phyloP scores from a whole-genome alignment of 2,888 invertebrate genomes.

The Aphrophora alni region DNA sequence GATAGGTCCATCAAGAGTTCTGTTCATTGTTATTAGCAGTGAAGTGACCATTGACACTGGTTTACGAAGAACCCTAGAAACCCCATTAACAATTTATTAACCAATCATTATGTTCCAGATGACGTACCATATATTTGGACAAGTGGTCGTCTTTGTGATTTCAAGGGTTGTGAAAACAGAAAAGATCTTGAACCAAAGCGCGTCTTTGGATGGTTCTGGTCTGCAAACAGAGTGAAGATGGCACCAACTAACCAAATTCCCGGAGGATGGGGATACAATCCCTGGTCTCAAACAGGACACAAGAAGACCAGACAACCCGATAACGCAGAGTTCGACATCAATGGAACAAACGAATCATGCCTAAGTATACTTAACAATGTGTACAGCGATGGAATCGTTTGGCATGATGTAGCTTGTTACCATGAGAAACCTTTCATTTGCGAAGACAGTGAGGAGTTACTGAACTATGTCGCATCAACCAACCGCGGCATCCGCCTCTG shows the following conservation, averaged over 20 bases:
- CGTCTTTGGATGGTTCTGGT: slow-evolving; percentile 92
- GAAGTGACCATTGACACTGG: too few species aligned
- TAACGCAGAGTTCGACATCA: slow-evolving; percentile 90
- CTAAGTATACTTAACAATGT: slow-evolving; percentile 89
- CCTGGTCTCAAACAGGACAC: slow-evolving; percentile 91
- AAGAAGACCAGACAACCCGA: slow-evolving; percentile 88
- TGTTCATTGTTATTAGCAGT: too few species aligned
- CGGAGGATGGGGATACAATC: slow-evolving; percentile 80
- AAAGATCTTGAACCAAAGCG: slow-evolving; percentile 86
- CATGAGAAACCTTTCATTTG: slow-evolving; percentile 92
- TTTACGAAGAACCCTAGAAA: too few species aligned
- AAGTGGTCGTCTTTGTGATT: slow-evolving; percentile 89
- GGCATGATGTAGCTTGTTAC: slow-evolving; percentile 94
- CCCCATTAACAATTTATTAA: neutral
- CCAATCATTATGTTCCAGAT: slow-evolving; percentile 60
- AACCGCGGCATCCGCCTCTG: slow-evolving; percentile 83
- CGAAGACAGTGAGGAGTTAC: slow-evolving; percentile 87
- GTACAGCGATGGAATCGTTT: slow-evolving; percentile 91
- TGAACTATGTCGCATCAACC: slow-evolving; percentile 83
- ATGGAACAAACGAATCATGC: slow-evolving; percentile 85
- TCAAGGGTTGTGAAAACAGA: slow-evolving; percentile 89
- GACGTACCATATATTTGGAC: slow-evolving; percentile 95
- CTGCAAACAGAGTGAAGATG: slow-evolving; percentile 86
- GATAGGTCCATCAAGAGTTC: too few species aligned
- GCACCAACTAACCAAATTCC: slow-evolving; percentile 77